These are phyloP conservation scores for Nephrotoma guestfalica DNA, from an alignment of 2,888 invertebrate genomes.

Conservation along the genomic window DNA sequence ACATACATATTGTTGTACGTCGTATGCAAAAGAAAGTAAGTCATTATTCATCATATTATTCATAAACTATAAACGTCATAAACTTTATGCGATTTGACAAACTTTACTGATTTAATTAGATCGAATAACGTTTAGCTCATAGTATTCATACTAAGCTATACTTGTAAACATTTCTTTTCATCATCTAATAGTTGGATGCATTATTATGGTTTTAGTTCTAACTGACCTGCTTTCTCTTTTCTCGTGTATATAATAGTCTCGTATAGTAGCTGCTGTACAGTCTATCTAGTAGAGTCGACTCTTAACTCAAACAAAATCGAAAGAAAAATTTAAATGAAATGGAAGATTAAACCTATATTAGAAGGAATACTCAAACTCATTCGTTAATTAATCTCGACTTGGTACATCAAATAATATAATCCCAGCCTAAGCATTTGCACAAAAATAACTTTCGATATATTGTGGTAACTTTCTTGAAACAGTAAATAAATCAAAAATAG, in stretches of 20 bases:
- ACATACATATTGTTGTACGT: background rate
- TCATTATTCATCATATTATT: background rate
- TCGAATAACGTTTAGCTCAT: background rate
- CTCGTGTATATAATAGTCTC: background rate
- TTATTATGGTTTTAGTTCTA: background rate
- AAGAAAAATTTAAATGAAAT: background rate
- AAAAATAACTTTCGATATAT: background rate
- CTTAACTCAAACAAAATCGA: background rate
- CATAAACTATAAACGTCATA: background rate
- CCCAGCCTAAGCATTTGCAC: background rate
- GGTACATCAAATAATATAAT: background rate
- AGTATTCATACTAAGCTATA: background rate
- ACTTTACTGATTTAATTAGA: background rate
- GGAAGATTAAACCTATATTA: background rate
- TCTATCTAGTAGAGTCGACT: background rate
- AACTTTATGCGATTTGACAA: background rate
- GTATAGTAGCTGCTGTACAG: background rate
- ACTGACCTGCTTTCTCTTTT: background rate
- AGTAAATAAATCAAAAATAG: too few species aligned
- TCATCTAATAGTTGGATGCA: background rate
- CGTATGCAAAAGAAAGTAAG: background rate
- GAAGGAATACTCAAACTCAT: background rate
- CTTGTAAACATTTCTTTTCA: background rate
- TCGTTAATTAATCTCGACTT: background rate
- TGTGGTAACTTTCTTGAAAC: background rate